Percentiles rank a stretch among this genome's conserved stretches.
phyloP scores from a whole-genome alignment of 2,888 invertebrate species.

The Sipha maydis region DNA sequence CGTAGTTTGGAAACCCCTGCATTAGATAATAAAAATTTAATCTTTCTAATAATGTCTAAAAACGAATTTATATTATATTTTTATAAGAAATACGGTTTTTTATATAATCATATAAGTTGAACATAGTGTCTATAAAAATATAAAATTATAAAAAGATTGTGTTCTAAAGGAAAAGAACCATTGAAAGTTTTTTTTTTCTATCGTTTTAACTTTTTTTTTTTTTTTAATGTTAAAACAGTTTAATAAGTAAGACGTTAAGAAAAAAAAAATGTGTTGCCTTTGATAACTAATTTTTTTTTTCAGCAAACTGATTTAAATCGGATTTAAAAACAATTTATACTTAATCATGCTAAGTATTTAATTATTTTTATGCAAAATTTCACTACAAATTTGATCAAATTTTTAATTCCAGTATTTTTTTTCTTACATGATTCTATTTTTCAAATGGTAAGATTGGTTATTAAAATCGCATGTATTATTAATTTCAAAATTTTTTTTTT shows the following conservation, averaged over 20 bases:
- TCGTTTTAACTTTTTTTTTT: background rate
- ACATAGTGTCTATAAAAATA: background rate
- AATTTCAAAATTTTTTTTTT: too few species aligned
- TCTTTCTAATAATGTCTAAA: background rate
- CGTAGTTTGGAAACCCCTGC: too few species aligned
- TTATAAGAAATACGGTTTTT: background rate
- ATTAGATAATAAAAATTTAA: constrained; percentile 1
- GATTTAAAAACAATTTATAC: background rate
- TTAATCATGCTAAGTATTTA: background rate
- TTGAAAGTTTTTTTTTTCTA: constrained; percentile 20
- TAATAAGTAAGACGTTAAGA: background rate
- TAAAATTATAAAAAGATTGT: background rate
- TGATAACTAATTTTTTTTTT: background rate
- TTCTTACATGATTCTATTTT: too few species aligned
- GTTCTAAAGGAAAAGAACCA: background rate
- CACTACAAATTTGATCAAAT: background rate
- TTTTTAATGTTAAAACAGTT: constrained; percentile 2
- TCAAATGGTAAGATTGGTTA: too few species aligned
- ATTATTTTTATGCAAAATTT: background rate
- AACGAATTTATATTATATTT: background rate
- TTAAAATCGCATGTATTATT: too few species aligned
- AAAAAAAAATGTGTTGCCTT: constrained; percentile 11
- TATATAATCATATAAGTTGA: background rate
- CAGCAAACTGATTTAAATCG: background rate
- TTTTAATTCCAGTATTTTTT: background rate